phyloP scores from a whole-genome alignment of 2,113 vertebrate genomes.

The Gymnorhina tibicen region DNA sequence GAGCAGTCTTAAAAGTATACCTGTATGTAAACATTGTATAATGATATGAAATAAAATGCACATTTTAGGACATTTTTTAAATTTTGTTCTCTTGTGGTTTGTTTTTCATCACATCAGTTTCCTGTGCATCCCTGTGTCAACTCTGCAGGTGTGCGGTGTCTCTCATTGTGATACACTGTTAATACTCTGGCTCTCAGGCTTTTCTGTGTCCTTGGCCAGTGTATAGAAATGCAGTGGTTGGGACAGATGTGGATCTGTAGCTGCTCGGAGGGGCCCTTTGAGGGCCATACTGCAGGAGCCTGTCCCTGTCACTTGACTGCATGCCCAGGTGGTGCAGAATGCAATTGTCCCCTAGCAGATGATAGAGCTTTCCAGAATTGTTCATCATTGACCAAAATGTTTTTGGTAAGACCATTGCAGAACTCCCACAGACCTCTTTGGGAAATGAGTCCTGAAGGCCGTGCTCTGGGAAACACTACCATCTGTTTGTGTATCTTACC shows the following conservation, averaged over 20 bases:
- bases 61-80: slow-evolving; percentile 87
- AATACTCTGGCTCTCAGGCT: background rate
- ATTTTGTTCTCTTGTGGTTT: slow-evolving; percentile 64
- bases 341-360: rapidly evolving
- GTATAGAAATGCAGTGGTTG: background rate
- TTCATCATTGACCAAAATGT: background rate
- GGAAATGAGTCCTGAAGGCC: background rate
- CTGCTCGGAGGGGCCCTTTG: background rate
- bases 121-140: background rate
- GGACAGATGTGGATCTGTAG: background rate
- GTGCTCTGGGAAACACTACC: background rate
- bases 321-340: background rate
- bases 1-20: slow-evolving; percentile 82
- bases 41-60: slow-evolving; percentile 90
- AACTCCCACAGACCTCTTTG: background rate
- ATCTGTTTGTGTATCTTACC: background rate
- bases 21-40: slow-evolving; percentile 88
- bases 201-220: background rate
- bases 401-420: background rate
- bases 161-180: rapidly evolving
- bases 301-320: background rate
- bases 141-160: rapidly evolving
- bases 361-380: background rate
- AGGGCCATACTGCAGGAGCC: no score
- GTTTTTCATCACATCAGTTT: background rate